Base-by-base conservation (phyloP, 2,113 vertebrate genomes). In the Ciconia stormi region DNA sequence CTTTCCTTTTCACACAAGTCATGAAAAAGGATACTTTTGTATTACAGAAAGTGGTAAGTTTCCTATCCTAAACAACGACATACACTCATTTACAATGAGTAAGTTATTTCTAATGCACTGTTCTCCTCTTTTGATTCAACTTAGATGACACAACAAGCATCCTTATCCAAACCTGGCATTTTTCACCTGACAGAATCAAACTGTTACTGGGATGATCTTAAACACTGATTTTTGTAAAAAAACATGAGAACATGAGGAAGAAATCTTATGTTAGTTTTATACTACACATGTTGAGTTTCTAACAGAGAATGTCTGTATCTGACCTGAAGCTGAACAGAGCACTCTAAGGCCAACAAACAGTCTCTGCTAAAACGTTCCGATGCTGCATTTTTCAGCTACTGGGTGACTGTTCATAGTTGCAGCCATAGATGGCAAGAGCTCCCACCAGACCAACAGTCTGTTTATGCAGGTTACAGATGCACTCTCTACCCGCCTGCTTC, bases 381-480 rank as follows among this genome's bases (percentile, higher is more conserved):
- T 0, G 0, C 30, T 42, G 29, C 67, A 10, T 66, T 77, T 76
- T 89, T 47, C 59, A 82, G 52, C 58, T 50, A 10, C 27, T 19
- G 25, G 26, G 8, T 22, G 30, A 29, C 38, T 5, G 16, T 21
- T 26, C 29, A 40, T 7, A 36, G 16, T 12, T 53, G 74, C 65
- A 59, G 44, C 19, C 40, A 32, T 1, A 62, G 44, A 56, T 4
- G 18, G 36, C 49, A 29, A 73, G 16, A 69, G 36, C 27, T 87
- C 47, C 59, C 47, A 42, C 49, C 59, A 59, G 65, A 89, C 36
- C 23, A 40, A 23, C 14, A 5, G 17, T 21, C 59, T 62, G 17
- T 32, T 67, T 46, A 34, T 1, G 0, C 32, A 12, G 12, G 10
- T 77, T 59, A 49, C 23, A 92, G 58, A 27, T 0, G 0, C 11